These are phyloP conservation scores for Adineta ricciae DNA, from an alignment of 2,888 invertebrate species.

Conservation along the genomic window DNA sequence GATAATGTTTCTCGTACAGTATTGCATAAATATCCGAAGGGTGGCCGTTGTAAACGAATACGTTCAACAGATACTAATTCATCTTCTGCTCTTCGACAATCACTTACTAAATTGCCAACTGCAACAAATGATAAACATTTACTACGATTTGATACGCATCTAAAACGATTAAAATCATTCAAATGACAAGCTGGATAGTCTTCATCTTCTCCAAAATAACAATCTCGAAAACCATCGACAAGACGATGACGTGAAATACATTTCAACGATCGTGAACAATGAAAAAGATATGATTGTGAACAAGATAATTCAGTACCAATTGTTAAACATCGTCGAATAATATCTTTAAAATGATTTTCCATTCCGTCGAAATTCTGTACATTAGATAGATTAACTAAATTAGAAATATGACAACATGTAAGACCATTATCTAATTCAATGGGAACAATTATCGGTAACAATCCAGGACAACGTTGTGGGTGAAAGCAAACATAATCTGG, in stretches of 20 bases:
- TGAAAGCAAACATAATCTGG: neutral
- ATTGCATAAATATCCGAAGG: no score
- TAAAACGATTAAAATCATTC: neutral
- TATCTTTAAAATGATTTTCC: neutral
- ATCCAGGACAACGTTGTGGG: neutral
- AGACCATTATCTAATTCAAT: no score
- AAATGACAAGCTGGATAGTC: neutral
- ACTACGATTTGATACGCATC: neutral
- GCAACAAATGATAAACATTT: slow-evolving; percentile 1
- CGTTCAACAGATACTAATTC: neutral
- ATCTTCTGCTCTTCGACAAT: neutral
- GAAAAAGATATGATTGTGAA: no score
- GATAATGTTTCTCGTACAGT: no score
- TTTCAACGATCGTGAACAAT: neutral
- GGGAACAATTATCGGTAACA: neutral
- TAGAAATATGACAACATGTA: neutral
- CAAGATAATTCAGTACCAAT: no score
- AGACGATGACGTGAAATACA: neutral
- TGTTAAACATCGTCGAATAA: no score
- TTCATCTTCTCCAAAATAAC: neutral
- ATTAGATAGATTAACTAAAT: neutral
- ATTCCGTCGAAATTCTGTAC: neutral
- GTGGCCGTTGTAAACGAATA: no score
- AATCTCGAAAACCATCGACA: neutral
- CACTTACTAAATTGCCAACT: neutral